These are phyloP conservation scores for Parapristionchus giblindavisi DNA, from an alignment of 2,888 invertebrate species.

Conservation along the genomic window DNA sequence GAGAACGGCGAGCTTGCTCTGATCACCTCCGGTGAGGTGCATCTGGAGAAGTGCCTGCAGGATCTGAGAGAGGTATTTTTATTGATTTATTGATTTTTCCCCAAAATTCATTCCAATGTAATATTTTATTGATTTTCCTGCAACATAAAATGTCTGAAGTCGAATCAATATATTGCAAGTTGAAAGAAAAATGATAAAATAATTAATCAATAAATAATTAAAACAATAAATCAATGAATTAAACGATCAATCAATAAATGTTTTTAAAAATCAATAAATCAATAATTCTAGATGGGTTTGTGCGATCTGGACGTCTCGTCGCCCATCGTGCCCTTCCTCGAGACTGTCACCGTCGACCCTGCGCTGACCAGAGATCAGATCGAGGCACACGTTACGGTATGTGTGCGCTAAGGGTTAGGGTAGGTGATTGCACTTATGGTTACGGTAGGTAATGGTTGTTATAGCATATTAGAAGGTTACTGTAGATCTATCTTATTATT, in stretches of 20 bases:
- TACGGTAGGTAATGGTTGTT: no score
- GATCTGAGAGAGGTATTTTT: slow-evolving; percentile 79
- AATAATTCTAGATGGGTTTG: slow-evolving; percentile 42
- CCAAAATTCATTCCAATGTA: neutral
- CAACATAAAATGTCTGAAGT: neutral
- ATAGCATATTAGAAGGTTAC: neutral
- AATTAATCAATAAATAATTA: neutral
- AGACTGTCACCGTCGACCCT: slow-evolving; percentile 81
- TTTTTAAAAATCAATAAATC: no score
- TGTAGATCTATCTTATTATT: no score
- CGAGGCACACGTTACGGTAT: slow-evolving; percentile 56
- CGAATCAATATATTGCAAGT: neutral
- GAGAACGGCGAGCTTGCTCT: slow-evolving; percentile 94
- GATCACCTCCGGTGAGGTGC: slow-evolving; percentile 94
- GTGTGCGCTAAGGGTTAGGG: neutral
- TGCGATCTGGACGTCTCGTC: slow-evolving; percentile 78
- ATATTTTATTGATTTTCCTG: neutral
- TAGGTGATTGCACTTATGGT: no score
- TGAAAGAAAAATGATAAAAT: neutral
- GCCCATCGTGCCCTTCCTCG: slow-evolving; percentile 94
- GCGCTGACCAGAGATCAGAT: slow-evolving; percentile 55
- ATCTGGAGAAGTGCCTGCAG: slow-evolving; percentile 91
- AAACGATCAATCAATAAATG: no score
- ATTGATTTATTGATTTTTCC: neutral
- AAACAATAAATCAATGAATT: no score